Percentiles rank a stretch among this genome's conserved stretches.
Evolutionary conservation across 2,888 invertebrate species (phyloP).

Genomic region (Xanthostigma xanthostigma): DNA sequence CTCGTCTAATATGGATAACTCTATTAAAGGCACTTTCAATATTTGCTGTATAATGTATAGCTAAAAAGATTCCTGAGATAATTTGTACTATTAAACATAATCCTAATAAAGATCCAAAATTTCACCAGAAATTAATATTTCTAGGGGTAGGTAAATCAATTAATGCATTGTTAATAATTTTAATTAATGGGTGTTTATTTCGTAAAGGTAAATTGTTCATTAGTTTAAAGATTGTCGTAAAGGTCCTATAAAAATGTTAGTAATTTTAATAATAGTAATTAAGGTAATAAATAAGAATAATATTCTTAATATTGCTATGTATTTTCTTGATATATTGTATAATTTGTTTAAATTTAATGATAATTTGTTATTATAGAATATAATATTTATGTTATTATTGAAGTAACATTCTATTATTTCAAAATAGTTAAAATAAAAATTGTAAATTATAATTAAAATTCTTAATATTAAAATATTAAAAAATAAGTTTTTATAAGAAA

Average conservation of each 20-base stretch:
- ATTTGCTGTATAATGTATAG: slow-evolving; percentile 52
- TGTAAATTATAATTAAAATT: slow-evolving; percentile 17
- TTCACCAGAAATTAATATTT: slow-evolving; percentile 50
- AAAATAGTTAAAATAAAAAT: slow-evolving; percentile 18
- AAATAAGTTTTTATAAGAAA: slow-evolving; percentile 23
- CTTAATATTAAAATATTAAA: slow-evolving; percentile 17
- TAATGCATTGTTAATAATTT: slow-evolving; percentile 42
- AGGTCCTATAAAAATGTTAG: slow-evolving; percentile 36
- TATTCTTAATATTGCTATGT: slow-evolving; percentile 36
- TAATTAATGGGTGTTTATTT: slow-evolving; percentile 32
- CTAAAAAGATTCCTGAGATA: slow-evolving; percentile 49
- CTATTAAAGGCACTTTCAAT: slow-evolving; percentile 48
- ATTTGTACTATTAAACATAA: slow-evolving; percentile 50
- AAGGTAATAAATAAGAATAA: slow-evolving; percentile 43
- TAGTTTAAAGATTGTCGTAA: slow-evolving; percentile 30
- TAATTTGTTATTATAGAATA: slow-evolving; percentile 20
- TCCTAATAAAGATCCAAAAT: slow-evolving; percentile 51
- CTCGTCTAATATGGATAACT: slow-evolving; percentile 51
- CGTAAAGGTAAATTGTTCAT: slow-evolving; percentile 35
- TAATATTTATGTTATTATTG: slow-evolving; percentile 18
- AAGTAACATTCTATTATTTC: slow-evolving; percentile 23
- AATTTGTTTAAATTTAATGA: slow-evolving; percentile 35
- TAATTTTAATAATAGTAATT: slow-evolving; percentile 42
- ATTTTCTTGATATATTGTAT: slow-evolving; percentile 35
- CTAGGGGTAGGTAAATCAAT: slow-evolving; percentile 42